These are phyloP conservation scores for Muschampia plurimacula DNA, from an alignment of 2,888 invertebrate genomes.

Conservation along the genomic window DNA sequence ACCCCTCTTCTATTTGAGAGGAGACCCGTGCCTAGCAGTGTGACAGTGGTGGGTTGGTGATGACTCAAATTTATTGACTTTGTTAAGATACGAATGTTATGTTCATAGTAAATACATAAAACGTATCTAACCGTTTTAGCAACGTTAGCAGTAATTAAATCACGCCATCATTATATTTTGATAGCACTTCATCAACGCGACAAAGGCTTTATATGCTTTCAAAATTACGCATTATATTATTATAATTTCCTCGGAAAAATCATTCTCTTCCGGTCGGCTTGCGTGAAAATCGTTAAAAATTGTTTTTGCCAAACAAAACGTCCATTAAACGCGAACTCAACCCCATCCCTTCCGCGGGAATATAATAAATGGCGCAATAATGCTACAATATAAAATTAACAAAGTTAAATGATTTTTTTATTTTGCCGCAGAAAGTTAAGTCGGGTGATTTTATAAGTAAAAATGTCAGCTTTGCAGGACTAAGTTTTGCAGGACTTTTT, in stretches of 20 bases:
- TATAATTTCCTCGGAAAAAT: constrained; percentile 65
- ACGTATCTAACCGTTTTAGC: not conserved
- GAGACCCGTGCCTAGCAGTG: too few species aligned
- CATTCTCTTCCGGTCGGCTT: constrained; percentile 67
- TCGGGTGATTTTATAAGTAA: constrained; percentile 46
- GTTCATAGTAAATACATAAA: too few species aligned
- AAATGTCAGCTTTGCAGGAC: not conserved
- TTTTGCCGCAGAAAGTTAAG: constrained; percentile 78
- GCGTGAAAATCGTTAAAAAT: constrained; percentile 75
- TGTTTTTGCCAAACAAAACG: constrained; percentile 80
- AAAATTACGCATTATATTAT: constrained; percentile 52
- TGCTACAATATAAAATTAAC: constrained; percentile 85
- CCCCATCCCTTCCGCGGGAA: constrained; percentile 82
- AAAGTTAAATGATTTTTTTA: constrained; percentile 84
- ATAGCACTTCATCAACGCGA: constrained; percentile 44
- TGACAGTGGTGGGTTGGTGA: too few species aligned
- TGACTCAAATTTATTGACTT: too few species aligned
- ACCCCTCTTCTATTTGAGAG: too few species aligned
- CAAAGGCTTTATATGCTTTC: constrained; percentile 44
- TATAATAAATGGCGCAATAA: constrained; percentile 85
- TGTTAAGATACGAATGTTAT: too few species aligned
- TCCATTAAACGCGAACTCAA: constrained; percentile 81
- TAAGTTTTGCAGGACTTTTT: too few species aligned
- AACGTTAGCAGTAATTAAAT: constrained; percentile 2
- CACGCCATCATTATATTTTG: constrained; percentile 7